Conservation (phyloP, 2,888 invertebrate species). For the Sisyra terminalis region DNA sequence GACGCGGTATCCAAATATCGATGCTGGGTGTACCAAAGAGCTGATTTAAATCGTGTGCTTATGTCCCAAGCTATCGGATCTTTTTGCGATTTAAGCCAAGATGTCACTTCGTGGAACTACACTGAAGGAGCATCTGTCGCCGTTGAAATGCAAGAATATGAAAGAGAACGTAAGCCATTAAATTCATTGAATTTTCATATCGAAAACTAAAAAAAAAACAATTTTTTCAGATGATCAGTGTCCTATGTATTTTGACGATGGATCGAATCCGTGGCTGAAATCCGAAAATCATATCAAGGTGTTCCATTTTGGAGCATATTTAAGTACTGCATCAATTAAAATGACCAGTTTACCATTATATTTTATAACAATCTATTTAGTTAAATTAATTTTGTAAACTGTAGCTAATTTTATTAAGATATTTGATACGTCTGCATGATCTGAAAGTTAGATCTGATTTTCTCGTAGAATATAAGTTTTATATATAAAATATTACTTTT, state of each 20-base stretch:
- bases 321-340: constrained; percentile 10
- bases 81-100: constrained; percentile 78
- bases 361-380: too few relatives aligned
- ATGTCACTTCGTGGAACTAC: constrained; percentile 74
- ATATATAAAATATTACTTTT: too few relatives aligned
- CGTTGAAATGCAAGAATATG: constrained; percentile 80
- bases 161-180: constrained; percentile 58
- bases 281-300: constrained; percentile 56
- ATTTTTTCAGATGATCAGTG: constrained; percentile 65
- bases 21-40: constrained; percentile 95
- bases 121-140: constrained; percentile 88
- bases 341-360: too few relatives aligned
- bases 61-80: constrained; percentile 82
- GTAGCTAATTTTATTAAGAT: too few relatives aligned
- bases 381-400: too few relatives aligned
- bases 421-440: too few relatives aligned
- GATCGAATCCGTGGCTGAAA: constrained; percentile 66
- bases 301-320: constrained; percentile 41
- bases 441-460: too few relatives aligned
- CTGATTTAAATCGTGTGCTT: constrained; percentile 75
- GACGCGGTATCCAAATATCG: constrained; percentile 92
- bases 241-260: constrained; percentile 95
- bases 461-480: too few relatives aligned
- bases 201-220: constrained; percentile 7
- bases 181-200: constrained; percentile 5